Conservation (phyloP, 2,888 invertebrate species). For the Chrysolina haemoptera region DNA sequence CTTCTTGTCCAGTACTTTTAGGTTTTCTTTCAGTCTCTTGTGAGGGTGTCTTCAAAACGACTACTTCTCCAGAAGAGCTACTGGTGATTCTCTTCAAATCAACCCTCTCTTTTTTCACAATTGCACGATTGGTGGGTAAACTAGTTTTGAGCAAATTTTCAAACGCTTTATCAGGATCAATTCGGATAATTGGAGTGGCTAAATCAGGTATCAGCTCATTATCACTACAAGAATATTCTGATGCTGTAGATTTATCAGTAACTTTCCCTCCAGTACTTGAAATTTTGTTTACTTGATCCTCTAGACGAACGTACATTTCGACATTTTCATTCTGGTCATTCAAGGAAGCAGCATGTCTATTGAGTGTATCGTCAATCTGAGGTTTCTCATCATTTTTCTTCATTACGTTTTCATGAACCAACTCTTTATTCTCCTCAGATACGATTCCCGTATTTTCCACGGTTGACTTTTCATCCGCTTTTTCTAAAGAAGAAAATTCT, state of each 20-base stretch:
- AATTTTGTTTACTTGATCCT: background rate
- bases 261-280: background rate
- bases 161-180: background rate
- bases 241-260: background rate
- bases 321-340: background rate
- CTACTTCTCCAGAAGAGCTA: background rate
- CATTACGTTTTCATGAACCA: background rate
- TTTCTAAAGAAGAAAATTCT: background rate
- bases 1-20: background rate
- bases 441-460: background rate
- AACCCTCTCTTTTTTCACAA: background rate
- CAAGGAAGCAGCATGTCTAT: background rate
- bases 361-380: background rate
- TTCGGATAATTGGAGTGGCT: background rate
- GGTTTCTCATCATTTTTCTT: background rate
- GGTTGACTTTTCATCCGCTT: background rate
- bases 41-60: background rate
- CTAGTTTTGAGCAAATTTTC: background rate
- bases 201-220: background rate
- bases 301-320: background rate
- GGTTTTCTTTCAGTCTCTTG: background rate
- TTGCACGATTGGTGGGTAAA: background rate
- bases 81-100: background rate
- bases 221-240: background rate
- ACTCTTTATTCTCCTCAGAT: background rate